phyloP scores from a whole-genome alignment of 1,140 invertebrate species.

The Dufourea novaeangliae region DNA sequence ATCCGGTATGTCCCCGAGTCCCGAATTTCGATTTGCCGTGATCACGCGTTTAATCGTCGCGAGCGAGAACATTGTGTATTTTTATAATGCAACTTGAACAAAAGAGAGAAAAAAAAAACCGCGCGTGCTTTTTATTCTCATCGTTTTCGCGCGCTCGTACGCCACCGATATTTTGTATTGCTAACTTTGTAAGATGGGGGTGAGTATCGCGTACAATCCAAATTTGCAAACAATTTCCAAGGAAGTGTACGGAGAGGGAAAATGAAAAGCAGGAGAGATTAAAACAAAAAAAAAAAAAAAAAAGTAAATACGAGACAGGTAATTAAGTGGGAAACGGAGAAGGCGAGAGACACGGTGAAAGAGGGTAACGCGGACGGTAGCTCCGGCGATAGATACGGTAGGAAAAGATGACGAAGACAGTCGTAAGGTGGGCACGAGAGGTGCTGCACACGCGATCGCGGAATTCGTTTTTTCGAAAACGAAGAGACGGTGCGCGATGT shows the following conservation, averaged over 20 bases:
- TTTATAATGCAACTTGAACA: slow-evolving; percentile 32
- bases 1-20: background rate
- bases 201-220: background rate
- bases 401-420: background rate
- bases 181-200: slow-evolving; percentile 12
- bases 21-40: slow-evolving; percentile 18
- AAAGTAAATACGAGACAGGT: no score
- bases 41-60: slow-evolving; percentile 34
- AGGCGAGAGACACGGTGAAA: background rate
- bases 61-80: slow-evolving; percentile 38
- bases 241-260: background rate
- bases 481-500: slow-evolving; percentile 48
- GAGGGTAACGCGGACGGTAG: background rate
- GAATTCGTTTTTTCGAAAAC: slow-evolving; percentile 3
- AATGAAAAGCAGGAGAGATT: background rate
- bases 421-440: background rate
- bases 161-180: slow-evolving; percentile 48
- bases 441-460: background rate
- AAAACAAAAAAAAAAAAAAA: background rate
- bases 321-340: background rate
- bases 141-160: slow-evolving; percentile 42
- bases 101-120: no score
- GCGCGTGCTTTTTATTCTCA: slow-evolving; percentile 29
- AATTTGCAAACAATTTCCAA: slow-evolving; percentile 11
- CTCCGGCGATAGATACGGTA: background rate